phyloP scores from a whole-genome alignment of 2,888 invertebrate species.

The Drosophila greeni region DNA sequence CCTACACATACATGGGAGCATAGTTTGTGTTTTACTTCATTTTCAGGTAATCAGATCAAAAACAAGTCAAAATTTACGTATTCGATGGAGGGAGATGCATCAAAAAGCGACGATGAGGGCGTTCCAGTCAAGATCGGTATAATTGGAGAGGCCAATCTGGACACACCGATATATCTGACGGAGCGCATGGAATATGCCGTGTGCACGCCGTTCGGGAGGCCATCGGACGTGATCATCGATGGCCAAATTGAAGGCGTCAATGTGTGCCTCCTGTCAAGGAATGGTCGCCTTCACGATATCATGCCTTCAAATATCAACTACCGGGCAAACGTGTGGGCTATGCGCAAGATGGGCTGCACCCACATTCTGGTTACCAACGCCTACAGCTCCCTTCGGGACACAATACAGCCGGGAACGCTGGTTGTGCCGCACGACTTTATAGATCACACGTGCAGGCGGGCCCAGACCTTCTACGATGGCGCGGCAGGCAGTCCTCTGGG shows the following conservation, averaged over 20 bases:
- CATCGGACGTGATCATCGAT: conserved; percentile 87
- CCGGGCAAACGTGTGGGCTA: conserved; percentile 96
- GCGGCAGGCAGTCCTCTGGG: conserved; percentile 82
- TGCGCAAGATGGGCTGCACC: conserved; percentile 91
- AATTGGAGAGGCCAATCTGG: conserved; percentile 96
- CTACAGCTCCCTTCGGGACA: conserved; percentile 91
- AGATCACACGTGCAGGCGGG: conserved; percentile 81
- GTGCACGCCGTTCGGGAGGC: conserved; percentile 89
- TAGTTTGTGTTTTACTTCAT: conserved; percentile 3
- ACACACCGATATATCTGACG: conserved; percentile 88
- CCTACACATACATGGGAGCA: conserved; percentile 11
- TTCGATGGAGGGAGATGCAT: conserved; percentile 36
- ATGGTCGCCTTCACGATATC: conserved; percentile 84
- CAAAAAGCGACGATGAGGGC: conserved; percentile 11
- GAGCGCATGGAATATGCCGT: conserved; percentile 83
- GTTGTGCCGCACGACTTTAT: conserved; percentile 92
- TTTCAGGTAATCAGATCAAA: conserved; percentile 3
- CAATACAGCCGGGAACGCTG: conserved; percentile 91
- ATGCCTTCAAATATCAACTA: conserved; percentile 94
- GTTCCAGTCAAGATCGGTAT: conserved; percentile 87
- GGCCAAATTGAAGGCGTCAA: conserved; percentile 88
- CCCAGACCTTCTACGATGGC: conserved; percentile 92
- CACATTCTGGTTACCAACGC: conserved; percentile 95
- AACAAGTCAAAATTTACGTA: conserved; percentile 35
- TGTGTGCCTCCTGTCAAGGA: conserved; percentile 86